Base-by-base conservation (phyloP, 2,797 vertebrate species). In the Micropoecilia bifurca region DNA sequence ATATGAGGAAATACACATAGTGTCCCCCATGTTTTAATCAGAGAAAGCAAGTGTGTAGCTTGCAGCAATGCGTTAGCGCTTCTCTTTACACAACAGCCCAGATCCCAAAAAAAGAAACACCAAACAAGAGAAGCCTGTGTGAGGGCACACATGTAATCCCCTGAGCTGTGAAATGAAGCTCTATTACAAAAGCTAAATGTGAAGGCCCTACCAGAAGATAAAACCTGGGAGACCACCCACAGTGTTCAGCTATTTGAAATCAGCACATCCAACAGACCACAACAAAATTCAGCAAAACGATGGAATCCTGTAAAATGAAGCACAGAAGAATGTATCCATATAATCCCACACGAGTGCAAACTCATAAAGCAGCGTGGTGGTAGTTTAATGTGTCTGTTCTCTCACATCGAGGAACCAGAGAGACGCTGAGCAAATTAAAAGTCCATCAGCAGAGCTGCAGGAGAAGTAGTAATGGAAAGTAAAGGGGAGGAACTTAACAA, bases 391-490 rank as follows among this genome's bases (percentile, higher is more conserved):
- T 39, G 84, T 83, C 82, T 79, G 63, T 63, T 84, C 79, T 87
- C 84, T 84, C 50, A 68, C 83, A 80, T 74, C 1, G 75, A 87
- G 69, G 82, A 89, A 53, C 43, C 88, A 85, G 88, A 85, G 88
- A 86, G 86, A 88, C 81, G 81, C 80, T 76, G 75, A 13, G 77
- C 80, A 83, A 89, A 92, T 91, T 89, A 91, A 92, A 92, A 85
- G 22, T 61, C 84, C 85, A 90, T 91, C 87, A 88, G 80, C 77
- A 39, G 81, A 90, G 84, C 88, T 71, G 83, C 61, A 81, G 85
- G 88, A 87, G 79, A 45, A 87, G 69, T 71, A 57, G 80, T 85
- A 87, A 90, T 91, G 87, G 85, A 91, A 91, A 91, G 82, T 85
- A 85, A 84, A 87, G 77, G 30, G 77, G 80, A 81, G 77, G 66